phyloP scores from a whole-genome alignment of 2,888 invertebrate species.

The Patella caerulea region DNA sequence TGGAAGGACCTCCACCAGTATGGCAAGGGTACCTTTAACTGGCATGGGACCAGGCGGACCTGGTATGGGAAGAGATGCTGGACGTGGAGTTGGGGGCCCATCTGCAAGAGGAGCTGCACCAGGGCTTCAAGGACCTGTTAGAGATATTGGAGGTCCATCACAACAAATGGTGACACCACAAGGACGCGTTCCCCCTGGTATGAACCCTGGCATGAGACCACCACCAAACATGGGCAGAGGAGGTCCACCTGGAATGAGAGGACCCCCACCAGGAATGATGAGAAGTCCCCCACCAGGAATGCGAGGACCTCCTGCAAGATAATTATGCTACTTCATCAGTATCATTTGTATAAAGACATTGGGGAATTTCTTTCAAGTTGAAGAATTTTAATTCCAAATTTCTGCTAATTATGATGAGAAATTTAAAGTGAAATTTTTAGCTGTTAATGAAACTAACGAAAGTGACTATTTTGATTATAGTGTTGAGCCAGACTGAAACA shows the following conservation, averaged over 20 bases:
- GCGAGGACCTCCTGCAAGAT: slow-evolving; percentile 13
- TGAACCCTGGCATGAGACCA: slow-evolving; percentile 42
- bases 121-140: slow-evolving; percentile 86
- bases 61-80: slow-evolving; percentile 94
- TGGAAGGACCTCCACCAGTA: slow-evolving; percentile 97
- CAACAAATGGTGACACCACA: slow-evolving; percentile 92
- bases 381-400: no score
- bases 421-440: no score
- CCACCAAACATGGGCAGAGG: slow-evolving; percentile 45
- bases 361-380: no score
- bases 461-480: no score
- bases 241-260: slow-evolving; percentile 46
- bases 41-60: slow-evolving; percentile 78
- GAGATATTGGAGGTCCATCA: slow-evolving; percentile 98
- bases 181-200: slow-evolving; percentile 8
- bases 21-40: slow-evolving; percentile 95
- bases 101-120: slow-evolving; percentile 72
- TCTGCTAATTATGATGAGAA: no score
- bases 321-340: no score
- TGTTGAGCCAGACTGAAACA: no score
- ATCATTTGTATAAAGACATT: no score
- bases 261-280: slow-evolving; percentile 56
- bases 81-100: slow-evolving; percentile 87
- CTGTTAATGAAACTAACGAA: no score
- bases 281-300: slow-evolving; percentile 30